Base-by-base conservation (phyloP, 2,113 vertebrate genomes). In the Lepisosteus oculatus region DNA sequence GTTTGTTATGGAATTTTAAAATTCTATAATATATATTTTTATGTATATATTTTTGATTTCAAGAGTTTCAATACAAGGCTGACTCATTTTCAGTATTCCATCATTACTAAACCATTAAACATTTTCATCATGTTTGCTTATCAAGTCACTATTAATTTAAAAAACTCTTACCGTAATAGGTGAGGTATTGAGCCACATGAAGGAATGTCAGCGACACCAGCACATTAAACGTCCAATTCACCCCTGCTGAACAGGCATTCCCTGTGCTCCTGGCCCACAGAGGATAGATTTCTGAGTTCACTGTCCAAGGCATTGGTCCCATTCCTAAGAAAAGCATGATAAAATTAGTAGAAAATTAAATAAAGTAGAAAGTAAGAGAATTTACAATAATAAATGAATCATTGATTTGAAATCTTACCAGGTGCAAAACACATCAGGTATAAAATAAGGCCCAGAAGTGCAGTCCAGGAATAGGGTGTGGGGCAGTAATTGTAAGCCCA, bases 401-500 rank as follows among this genome's bases (percentile, higher is more conserved):
- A 29, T 15, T 62, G 44, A 14, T 47, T 7, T 5, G 43, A 14
- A 6, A 61, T 1, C 81, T 79, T 87, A 98, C 97, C 97, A 76
- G 97, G 97, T 76, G 97, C 97, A 69, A 98, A 99, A 83, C 92
- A 95, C 81, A 95, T 80, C 66, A 99, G 87, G 80, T 99, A 99
- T 14, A 96, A 83, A 80, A 98, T 88, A 77, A 99, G 93, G 70
- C 95, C 97, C 77, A 98, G 73, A 57, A 99, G 88, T 45, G 93
- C 94, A 62, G 95, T 88, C 97, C 97, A 99, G 65, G 94, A 96
- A 82, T 94, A 98, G 0, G 94, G 92, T 42, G 95, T 97, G 67
- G 97, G 97, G 42, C 97, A 99, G 91, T 96, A 99, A 82, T 98
- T 99, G 81, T 97, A 99, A 41, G 97, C 97, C 97, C 97, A 99